Evolutionary conservation across 1,140 invertebrate species (phyloP), one percentile per base, ranked within the genome.

Genomic region (Trypoxylus dichotomus): DNA sequence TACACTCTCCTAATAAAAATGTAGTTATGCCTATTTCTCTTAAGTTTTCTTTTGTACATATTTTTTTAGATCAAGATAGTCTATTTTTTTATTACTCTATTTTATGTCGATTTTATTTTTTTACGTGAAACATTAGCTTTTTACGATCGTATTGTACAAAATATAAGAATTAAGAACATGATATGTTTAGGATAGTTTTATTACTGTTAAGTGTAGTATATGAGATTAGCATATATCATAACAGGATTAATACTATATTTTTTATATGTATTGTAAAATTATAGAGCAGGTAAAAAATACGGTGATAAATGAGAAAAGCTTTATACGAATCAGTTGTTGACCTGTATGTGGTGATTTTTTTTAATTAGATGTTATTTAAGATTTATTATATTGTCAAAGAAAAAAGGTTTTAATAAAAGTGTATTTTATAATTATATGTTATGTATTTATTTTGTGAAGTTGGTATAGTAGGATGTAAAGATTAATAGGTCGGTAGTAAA

Each of bases 301-400:
- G 47, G 47, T 54, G 47, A 54, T 54, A 54, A 54, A 54, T 54
- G 15, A n/a, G 32, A 54, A 54, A 54, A 54, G 47, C 47, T 54
- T 54, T 54, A 54, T 54, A 54, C 47, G 47, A 54, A 54, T n/a
- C 19, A 19, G 47, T 54, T 19, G 47, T n/a, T 54, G 47, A 54
- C 47, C 47, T 54, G 19, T 54, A n/a, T n/a, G 47, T 54, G 47
- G 47, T 54, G 47, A 54, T 54, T n/a, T n/a, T 54, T 54, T 54
- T 19, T 54, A 47, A 13, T 54, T 19, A 54, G 15, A 54, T 54
- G n/a, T 47, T 47, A 47, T 54, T 54, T 54, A 19, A 54, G 19
- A 19, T n/a, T 13, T 54, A 54, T n/a, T 54, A 54, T 54, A 37
- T 37, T 1, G 5, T 37, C 32, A 37, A 37, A 37, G 32, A 37